These are phyloP conservation scores for Muraenolepis orangiensis DNA, from an alignment of 2,797 vertebrate genomes.

Conservation along the genomic window DNA sequence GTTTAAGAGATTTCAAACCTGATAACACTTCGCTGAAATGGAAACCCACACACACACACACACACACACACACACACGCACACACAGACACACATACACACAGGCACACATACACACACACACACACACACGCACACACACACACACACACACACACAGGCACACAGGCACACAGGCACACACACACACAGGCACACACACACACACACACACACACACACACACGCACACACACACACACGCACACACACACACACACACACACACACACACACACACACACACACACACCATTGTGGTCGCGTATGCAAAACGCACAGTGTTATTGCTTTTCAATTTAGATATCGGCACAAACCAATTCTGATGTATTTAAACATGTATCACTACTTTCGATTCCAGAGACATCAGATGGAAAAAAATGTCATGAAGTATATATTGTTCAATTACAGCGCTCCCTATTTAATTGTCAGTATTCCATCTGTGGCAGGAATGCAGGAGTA, in stretches of 20 bases:
- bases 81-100: not conserved
- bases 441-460: not conserved
- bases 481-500: not conserved
- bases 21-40: not conserved
- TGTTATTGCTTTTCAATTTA: not conserved
- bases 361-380: not conserved
- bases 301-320: not conserved
- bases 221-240: not conserved
- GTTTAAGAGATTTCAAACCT: conserved; percentile 19
- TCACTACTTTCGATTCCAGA: not conserved
- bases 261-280: not conserved
- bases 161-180: no score
- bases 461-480: not conserved
- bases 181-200: not conserved
- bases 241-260: not conserved
- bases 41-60: not conserved
- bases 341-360: not conserved
- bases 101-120: not conserved
- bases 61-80: not conserved
- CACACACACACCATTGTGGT: no score
- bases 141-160: not conserved
- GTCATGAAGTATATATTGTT: no score
- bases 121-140: not conserved
- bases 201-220: not conserved
- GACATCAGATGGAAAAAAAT: not conserved